phyloP scores from a whole-genome alignment of 2,888 invertebrate species.

The Oegoconia quadripuncta region DNA sequence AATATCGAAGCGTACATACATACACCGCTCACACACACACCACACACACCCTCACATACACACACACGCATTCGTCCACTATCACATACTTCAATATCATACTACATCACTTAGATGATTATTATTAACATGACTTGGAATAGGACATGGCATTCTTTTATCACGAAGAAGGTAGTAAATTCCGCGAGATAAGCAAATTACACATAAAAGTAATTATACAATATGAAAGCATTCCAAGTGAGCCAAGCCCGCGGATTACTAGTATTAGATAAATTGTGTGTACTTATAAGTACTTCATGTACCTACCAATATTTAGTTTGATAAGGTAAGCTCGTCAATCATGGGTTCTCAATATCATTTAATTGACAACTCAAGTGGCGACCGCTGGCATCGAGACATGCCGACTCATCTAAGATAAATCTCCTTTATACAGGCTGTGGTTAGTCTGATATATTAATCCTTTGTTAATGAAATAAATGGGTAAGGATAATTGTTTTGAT shows the following conservation, averaged over 20 bases:
- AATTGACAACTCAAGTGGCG: conserved; percentile 77
- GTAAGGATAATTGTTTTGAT: neutral
- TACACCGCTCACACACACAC: no score
- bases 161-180: no score
- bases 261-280: neutral
- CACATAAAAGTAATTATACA: no score
- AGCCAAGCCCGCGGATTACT: neutral
- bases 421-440: conserved; percentile 50
- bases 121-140: no score
- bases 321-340: conserved; percentile 56
- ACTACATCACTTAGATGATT: no score
- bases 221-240: no score
- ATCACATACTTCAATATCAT: no score
- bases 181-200: no score
- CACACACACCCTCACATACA: no score
- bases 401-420: conserved; percentile 68
- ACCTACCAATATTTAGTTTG: neutral
- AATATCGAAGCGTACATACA: no score
- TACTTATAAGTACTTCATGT: neutral
- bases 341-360: conserved; percentile 62
- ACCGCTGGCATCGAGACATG: conserved; percentile 59
- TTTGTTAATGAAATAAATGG: neutral
- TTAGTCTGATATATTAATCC: conserved; percentile 23
- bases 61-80: no score
- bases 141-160: no score